phyloP scores from a whole-genome alignment of 2,113 vertebrate species.

The Lophura nycthemera region DNA sequence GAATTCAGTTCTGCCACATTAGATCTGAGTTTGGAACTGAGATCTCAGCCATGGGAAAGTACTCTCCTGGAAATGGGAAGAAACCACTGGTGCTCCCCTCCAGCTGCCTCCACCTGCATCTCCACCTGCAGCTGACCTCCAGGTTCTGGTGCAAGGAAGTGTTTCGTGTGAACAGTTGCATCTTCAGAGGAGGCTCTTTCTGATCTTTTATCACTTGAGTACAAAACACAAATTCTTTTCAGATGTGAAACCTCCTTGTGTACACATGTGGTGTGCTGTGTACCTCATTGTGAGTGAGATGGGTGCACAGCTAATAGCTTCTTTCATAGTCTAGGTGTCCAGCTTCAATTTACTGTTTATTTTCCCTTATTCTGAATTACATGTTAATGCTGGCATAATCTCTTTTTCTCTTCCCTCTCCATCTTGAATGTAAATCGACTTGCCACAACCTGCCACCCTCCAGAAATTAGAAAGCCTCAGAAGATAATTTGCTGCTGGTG shows the following conservation, averaged over 20 bases:
- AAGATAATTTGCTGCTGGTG: conserved; percentile 63
- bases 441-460: conserved; percentile 51
- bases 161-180: background rate
- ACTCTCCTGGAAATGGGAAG: background rate
- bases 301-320: background rate
- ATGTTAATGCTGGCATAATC: background rate
- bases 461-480: conserved; percentile 51
- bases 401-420: background rate
- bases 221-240: background rate
- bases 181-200: background rate
- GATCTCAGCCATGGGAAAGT: accelerated
- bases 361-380: background rate
- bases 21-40: background rate
- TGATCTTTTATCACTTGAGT: background rate
- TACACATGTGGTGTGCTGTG: background rate
- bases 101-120: background rate
- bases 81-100: background rate
- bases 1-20: background rate
- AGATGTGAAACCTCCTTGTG: background rate
- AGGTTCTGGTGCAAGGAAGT: background rate
- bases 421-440: conserved; percentile 33
- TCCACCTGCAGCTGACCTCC: background rate
- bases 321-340: background rate
- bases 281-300: background rate
- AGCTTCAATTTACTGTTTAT: background rate